A percentile compares a stretch with the other conserved stretches of the same genome.
These are phyloP conservation scores for Rhagoletis zephyria DNA, from an alignment of 1,140 invertebrate species.

Conservation along the genomic window DNA sequence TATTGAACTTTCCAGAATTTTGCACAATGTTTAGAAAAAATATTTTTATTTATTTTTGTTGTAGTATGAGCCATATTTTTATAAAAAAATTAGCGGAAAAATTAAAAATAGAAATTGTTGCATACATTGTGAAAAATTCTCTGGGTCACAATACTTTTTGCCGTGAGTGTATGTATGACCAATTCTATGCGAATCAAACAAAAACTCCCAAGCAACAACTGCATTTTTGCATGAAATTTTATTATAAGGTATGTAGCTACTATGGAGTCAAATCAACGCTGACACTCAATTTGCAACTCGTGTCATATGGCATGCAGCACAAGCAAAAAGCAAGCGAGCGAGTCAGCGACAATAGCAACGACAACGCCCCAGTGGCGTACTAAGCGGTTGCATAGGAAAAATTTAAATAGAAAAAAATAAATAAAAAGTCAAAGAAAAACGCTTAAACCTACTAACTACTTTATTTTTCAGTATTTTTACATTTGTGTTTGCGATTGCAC, in stretches of 20 bases:
- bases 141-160: too few relatives aligned
- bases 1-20: too few relatives aligned
- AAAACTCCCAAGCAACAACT: neutral
- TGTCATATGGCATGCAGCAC: neutral
- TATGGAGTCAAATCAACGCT: neutral
- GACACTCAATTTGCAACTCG: neutral
- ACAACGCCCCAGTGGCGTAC: neutral
- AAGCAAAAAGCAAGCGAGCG: neutral
- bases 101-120: too few relatives aligned
- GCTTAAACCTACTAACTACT: neutral
- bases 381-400: neutral
- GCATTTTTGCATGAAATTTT: conserved; percentile 2
- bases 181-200: neutral
- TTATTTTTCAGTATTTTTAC: neutral
- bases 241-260: neutral
- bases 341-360: conserved; percentile 25
- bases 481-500: neutral
- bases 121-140: too few relatives aligned
- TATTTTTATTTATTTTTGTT: too few relatives aligned
- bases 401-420: neutral
- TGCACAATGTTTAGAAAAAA: too few relatives aligned
- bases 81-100: too few relatives aligned
- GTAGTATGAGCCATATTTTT: too few relatives aligned
- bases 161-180: neutral
- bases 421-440: neutral